Evolutionary conservation across 2,797 vertebrate genomes (phyloP).

Genomic region (Phoeniculus purpureus): DNA sequence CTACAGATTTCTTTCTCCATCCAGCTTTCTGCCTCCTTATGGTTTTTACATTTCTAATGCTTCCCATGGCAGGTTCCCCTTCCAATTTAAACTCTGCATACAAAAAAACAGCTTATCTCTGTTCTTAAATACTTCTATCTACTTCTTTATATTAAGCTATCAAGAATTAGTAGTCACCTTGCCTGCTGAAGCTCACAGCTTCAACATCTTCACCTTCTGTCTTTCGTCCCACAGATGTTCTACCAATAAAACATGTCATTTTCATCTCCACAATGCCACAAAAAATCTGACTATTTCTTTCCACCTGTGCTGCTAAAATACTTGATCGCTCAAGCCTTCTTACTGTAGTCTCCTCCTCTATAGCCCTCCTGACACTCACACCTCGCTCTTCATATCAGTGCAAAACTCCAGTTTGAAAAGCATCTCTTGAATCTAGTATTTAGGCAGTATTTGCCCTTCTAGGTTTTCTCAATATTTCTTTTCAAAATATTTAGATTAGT

Average conservation of each 20-base stretch:
- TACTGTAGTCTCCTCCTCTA: background rate
- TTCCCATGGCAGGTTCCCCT: background rate
- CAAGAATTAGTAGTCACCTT: slow-evolving; percentile 17
- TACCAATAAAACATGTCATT: slow-evolving; percentile 28
- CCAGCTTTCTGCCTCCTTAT: background rate
- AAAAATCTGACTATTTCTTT: slow-evolving; percentile 31
- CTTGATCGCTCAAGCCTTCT: background rate
- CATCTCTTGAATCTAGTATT: background rate
- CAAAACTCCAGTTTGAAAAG: background rate
- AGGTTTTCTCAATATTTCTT: background rate
- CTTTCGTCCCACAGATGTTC: slow-evolving; percentile 46
- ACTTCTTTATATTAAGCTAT: background rate
- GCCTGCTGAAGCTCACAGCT: slow-evolving; percentile 12
- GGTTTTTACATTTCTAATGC: background rate
- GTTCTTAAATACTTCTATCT: background rate
- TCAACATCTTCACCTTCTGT: background rate
- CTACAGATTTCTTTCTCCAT: background rate
- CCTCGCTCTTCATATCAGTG: background rate
- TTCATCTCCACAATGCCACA: background rate
- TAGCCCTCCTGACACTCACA: background rate
- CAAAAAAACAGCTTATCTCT: background rate
- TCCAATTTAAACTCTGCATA: background rate
- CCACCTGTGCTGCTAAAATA: background rate
- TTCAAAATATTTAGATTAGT: background rate
- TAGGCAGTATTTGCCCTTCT: background rate